A percentile compares a stretch with the other conserved stretches of the same genome.
Evolutionary conservation across 2,888 invertebrate species (phyloP).

Genomic region (Campaea margaritaria): DNA sequence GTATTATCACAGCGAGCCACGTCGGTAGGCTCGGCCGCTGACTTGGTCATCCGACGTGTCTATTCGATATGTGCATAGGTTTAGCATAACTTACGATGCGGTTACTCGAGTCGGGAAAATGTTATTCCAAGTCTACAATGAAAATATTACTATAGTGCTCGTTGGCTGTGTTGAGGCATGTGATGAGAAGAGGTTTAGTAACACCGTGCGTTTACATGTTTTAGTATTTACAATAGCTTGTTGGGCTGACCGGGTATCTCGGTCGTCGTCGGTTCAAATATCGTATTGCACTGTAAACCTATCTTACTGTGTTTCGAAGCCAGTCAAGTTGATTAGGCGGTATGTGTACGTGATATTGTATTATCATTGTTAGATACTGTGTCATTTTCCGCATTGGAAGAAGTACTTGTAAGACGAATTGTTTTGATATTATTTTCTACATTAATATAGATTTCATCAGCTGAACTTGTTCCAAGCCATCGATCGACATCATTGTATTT

Average conservation of each 20-base stretch:
- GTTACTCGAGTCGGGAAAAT: constrained; percentile 82
- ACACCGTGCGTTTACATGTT: constrained; percentile 82
- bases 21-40: constrained; percentile 58
- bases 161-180: constrained; percentile 84
- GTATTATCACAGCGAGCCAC: constrained; percentile 62
- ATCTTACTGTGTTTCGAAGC: constrained; percentile 71
- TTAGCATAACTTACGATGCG: constrained; percentile 84
- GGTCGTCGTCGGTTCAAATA: constrained; percentile 68
- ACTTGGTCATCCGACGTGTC: constrained; percentile 66
- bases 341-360: constrained; percentile 62
- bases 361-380: constrained; percentile 55
- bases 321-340: constrained; percentile 69
- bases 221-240: constrained; percentile 81
- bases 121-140: constrained; percentile 84
- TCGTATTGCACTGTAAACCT: constrained; percentile 53
- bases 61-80: constrained; percentile 82
- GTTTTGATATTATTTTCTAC: constrained; percentile 49
- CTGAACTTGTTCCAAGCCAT: constrained; percentile 55
- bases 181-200: constrained; percentile 85
- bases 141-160: constrained; percentile 83
- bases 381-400: constrained; percentile 57
- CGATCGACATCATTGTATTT: not conserved
- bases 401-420: constrained; percentile 45
- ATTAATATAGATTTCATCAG: constrained; percentile 37
- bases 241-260: constrained; percentile 61